A percentile compares a stretch with the other conserved stretches of the same genome.
Evolutionary conservation across 2,888 invertebrate genomes (phyloP).

Genomic region (Drosophila crucigera): DNA sequence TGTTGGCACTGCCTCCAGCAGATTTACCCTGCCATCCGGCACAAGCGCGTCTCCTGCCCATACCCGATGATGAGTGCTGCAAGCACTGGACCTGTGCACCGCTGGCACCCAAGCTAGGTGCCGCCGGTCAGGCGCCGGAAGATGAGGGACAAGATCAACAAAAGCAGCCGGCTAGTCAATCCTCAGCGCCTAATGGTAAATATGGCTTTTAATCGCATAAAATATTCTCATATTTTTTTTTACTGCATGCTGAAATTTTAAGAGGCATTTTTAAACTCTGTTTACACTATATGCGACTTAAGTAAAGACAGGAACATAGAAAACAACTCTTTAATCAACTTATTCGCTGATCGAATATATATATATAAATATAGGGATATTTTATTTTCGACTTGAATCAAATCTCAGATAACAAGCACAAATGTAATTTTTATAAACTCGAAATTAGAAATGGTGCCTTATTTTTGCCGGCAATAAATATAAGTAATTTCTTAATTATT

Average conservation of each 20-base stretch:
- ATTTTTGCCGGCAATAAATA: not conserved
- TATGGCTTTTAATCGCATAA: constrained; percentile 48
- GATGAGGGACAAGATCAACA: constrained; percentile 24
- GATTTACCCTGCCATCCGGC: constrained; percentile 90
- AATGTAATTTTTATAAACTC: not conserved
- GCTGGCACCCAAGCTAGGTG: constrained; percentile 79
- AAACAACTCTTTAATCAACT: not conserved
- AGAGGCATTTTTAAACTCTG: not conserved
- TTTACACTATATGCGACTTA: constrained; percentile 1
- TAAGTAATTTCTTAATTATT: not conserved
- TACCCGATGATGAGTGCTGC: constrained; percentile 93
- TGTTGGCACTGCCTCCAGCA: constrained; percentile 91
- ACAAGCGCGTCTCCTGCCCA: constrained; percentile 88
- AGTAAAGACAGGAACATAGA: not conserved
- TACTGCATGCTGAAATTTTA: constrained; percentile 40
- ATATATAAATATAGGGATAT: not conserved
- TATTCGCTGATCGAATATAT: not conserved
- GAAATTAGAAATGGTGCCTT: not conserved
- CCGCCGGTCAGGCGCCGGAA: constrained; percentile 35
- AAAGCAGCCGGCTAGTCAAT: constrained; percentile 5
- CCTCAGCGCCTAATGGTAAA: constrained; percentile 71
- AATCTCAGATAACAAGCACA: not conserved
- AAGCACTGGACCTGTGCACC: constrained; percentile 90
- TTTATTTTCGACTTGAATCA: not conserved
- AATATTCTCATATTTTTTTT: not conserved